Conservation (phyloP, 1,140 invertebrate genomes). For the Nasonia giraulti region DNA sequence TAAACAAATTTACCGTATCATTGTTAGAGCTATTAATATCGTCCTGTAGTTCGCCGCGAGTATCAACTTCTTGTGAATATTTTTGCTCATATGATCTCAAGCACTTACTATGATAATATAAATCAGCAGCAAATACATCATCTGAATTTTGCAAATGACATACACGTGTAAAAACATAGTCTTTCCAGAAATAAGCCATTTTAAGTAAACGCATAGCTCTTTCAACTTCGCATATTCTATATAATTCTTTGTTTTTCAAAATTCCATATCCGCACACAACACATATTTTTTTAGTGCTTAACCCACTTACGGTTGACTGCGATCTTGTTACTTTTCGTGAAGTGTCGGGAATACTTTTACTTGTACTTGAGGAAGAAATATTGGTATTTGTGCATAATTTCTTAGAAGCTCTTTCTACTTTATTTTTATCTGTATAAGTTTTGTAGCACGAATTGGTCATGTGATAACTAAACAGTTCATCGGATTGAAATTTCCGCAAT, state of each 20-base stretch:
- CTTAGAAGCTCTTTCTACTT: slow-evolving; percentile 1
- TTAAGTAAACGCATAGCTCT: not conserved
- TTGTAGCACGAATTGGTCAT: slow-evolving; percentile 9
- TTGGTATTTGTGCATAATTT: not conserved
- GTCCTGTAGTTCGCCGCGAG: too few species aligned
- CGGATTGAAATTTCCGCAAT: not conserved
- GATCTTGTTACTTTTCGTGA: not conserved
- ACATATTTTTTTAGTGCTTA: too few species aligned
- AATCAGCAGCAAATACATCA: slow-evolving; percentile 13
- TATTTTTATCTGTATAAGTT: slow-evolving; percentile 6
- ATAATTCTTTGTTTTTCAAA: not conserved
- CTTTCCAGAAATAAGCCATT: not conserved
- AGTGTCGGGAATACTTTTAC: too few species aligned
- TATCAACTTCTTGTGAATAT: not conserved
- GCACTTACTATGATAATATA: not conserved
- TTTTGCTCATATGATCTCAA: not conserved
- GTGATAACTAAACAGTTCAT: slow-evolving; percentile 11
- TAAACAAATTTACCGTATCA: too few species aligned
- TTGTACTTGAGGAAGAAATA: too few species aligned
- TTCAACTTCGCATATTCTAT: not conserved
- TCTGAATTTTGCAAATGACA: slow-evolving; percentile 2
- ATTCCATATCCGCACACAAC: too few species aligned
- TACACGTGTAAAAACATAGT: not conserved
- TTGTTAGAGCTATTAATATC: too few species aligned
- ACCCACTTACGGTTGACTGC: not conserved